Percentiles rank a stretch among this genome's conserved stretches.
Evolutionary conservation across 2,113 vertebrate species (phyloP).

Genomic region (Pionites leucogaster): DNA sequence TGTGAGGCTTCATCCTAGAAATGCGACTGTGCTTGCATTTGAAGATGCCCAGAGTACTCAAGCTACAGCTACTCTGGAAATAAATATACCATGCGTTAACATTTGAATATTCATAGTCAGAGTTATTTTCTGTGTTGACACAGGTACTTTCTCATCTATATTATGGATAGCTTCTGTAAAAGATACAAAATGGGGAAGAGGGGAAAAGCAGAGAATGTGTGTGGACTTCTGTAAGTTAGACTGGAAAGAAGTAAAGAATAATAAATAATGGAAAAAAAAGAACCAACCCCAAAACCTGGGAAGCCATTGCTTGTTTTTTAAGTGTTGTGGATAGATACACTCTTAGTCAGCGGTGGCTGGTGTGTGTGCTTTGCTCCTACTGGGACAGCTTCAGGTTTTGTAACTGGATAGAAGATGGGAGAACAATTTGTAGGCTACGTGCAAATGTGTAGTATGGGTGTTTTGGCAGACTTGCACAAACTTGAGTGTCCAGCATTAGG

Average conservation of each 20-base stretch:
- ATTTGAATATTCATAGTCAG: slow-evolving; percentile 1
- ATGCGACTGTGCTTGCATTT: background rate
- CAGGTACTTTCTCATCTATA: background rate
- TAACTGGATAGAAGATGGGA: background rate
- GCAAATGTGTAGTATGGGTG: background rate
- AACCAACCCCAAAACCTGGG: background rate
- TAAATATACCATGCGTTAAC: background rate
- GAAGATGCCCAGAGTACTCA: background rate
- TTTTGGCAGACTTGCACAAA: background rate
- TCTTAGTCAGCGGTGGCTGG: background rate
- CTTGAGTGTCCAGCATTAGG: background rate
- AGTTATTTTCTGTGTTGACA: background rate
- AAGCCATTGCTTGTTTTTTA: background rate
- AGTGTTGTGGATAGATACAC: background rate
- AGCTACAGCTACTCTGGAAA: background rate
- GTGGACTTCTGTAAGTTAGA: background rate
- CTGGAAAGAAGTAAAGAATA: background rate
- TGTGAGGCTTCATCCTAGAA: background rate
- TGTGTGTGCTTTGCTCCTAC: background rate
- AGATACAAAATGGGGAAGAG: background rate
- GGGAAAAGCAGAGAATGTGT: background rate
- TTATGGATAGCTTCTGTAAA: background rate
- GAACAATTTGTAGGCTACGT: background rate
- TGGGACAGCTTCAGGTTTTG: background rate
- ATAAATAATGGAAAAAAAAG: background rate